Evolutionary conservation across 2,888 invertebrate species (phyloP), one percentile per base, ranked within the genome.

Genomic region (Leistus spinibarbis): DNA sequence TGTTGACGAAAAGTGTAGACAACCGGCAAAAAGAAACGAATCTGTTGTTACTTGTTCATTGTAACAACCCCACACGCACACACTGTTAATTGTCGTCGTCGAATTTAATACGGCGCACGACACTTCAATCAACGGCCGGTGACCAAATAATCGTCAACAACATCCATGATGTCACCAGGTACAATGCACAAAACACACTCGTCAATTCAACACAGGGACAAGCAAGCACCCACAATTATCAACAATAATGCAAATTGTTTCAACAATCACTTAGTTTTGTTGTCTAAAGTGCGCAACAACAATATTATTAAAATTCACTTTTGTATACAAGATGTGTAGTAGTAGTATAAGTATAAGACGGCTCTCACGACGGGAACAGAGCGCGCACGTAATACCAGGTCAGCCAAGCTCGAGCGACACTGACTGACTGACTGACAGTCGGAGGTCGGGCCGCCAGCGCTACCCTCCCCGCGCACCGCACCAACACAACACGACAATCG

Each of bases 361-460:
- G 53, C 64, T 63, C 76, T 71, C 68, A 76, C 66, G 70, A 76
- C 69, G 40, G 40, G 13, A 13, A 40, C 7, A 40, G 40, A 40
- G 40, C 40, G 40, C 23, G 54, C 60, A 54, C 60, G 62, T 22
- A 27, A 23, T 27, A 66, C 23, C 62, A 72, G 76, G 70, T 76
- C 76, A 76, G 70, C 62, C 54, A 57, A 54, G 24, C 60, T 71
- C 76, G 69, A 76, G 64, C 75, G 71, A 68, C 76, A 76, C 74
- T 75, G 71, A 85, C 86, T 86, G 85, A 85, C 82, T 86, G 86
- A 86, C 83, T 85, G 85, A 85, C 85, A 85, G 84, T 19, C 75
- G 20, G 67, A 69, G 73, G 71, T 70, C 74, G 74, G 68, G 54
- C 69, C 62, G 71, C 64, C 68, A 66, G 54, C 76, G 76, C 71